phyloP scores from a whole-genome alignment of 2,888 invertebrate genomes.

The Didymodactylos carnosus region DNA sequence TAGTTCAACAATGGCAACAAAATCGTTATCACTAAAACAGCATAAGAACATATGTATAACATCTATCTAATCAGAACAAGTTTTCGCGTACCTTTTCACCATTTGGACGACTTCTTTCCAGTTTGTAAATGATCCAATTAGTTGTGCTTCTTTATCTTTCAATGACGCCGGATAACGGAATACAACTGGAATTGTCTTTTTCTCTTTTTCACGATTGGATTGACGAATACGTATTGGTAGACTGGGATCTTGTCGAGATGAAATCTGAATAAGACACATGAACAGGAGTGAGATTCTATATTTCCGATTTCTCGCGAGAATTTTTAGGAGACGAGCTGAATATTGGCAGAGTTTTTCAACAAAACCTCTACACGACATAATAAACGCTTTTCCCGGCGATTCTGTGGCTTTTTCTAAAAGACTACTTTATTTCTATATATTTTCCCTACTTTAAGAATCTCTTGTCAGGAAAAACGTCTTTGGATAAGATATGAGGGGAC shows the following conservation, averaged over 20 bases:
- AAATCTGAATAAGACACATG: background rate
- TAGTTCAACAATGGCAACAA: slow-evolving; percentile 31
- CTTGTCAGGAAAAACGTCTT: too few species aligned
- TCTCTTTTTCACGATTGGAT: background rate
- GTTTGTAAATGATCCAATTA: slow-evolving; percentile 9
- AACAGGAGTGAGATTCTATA: too few species aligned
- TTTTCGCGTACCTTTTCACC: slow-evolving; percentile 9
- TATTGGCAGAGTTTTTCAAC: too few species aligned
- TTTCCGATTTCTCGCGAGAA: too few species aligned
- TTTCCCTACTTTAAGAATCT: too few species aligned
- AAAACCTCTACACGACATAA: too few species aligned
- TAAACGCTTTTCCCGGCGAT: too few species aligned
- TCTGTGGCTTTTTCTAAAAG: too few species aligned
- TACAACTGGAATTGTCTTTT: slow-evolving; percentile 7
- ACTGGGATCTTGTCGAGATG: background rate
- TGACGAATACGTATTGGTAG: background rate
- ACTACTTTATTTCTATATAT: too few species aligned
- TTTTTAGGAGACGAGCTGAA: too few species aligned
- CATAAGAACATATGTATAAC: background rate
- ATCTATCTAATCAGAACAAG: background rate
- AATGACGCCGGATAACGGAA: slow-evolving; percentile 2
- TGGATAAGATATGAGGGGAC: too few species aligned
- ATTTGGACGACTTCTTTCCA: slow-evolving; percentile 11
- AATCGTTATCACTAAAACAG: slow-evolving; percentile 6
- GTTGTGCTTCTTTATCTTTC: slow-evolving; percentile 12